A percentile compares a stretch with the other conserved stretches of the same genome.
Evolutionary conservation across 2,888 invertebrate species (phyloP).

Genomic region (Eristalinus aeneus): DNA sequence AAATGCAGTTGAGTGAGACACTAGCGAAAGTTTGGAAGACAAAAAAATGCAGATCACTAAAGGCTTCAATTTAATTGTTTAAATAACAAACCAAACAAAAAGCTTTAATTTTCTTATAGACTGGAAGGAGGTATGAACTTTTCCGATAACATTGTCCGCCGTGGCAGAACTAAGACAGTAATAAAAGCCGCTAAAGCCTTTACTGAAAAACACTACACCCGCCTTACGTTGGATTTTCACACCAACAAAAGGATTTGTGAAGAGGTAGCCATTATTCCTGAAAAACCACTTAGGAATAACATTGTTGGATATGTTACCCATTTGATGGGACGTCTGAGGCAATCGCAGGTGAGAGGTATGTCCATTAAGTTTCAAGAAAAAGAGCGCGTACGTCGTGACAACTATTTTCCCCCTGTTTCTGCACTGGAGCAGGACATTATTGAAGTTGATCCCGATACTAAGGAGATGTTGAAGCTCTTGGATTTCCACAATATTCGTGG

Average conservation of each 20-base stretch:
- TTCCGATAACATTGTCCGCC: slow-evolving; percentile 78
- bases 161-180: slow-evolving; percentile 96
- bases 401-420: slow-evolving; percentile 99
- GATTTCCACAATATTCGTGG: slow-evolving; percentile 97
- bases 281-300: slow-evolving; percentile 98
- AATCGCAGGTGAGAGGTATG: slow-evolving; percentile 98
- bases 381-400: slow-evolving; percentile 99
- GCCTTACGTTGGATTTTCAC: slow-evolving; percentile 98
- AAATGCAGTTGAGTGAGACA: no score
- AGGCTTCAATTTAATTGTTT: no score
- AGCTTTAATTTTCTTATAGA: no score
- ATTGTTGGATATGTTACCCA: slow-evolving; percentile 99
- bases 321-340: slow-evolving; percentile 99
- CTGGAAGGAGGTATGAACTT: no score
- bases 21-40: no score
- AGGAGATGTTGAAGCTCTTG: slow-evolving; percentile 99
- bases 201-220: slow-evolving; percentile 99
- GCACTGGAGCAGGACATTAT: slow-evolving; percentile 98
- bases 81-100: no score
- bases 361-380: slow-evolving; percentile 99
- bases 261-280: slow-evolving; percentile 99
- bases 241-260: slow-evolving; percentile 99
- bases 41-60: no score
- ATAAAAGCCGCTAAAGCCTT: slow-evolving; percentile 99
- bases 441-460: slow-evolving; percentile 98